Conservation (phyloP, 2,113 vertebrate genomes). For the Hyperopisus bebe region DNA sequence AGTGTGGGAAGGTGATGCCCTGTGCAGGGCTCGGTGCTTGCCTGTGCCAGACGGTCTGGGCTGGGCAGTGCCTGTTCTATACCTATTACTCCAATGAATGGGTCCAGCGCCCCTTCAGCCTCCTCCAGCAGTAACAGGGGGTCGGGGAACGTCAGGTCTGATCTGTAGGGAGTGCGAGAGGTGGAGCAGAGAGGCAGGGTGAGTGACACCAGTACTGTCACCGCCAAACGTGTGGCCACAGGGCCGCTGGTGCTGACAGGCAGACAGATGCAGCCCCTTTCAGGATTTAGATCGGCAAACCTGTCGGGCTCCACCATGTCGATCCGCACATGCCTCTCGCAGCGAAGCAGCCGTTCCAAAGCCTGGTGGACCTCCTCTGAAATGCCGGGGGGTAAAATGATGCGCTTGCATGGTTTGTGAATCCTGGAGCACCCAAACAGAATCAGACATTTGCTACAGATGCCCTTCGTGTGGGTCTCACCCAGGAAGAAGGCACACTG, state of each 20-base stretch:
- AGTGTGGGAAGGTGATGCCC: background rate
- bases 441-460: background rate
- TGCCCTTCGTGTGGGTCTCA: slow-evolving; percentile 40
- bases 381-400: slow-evolving; percentile 9
- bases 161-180: slow-evolving; percentile 38
- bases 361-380: slow-evolving; percentile 69
- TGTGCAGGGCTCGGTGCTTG: background rate
- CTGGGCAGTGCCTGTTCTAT: slow-evolving; percentile 52
- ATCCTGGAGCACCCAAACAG: background rate
- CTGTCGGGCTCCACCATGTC: slow-evolving; percentile 62
- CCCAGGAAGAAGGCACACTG: slow-evolving; percentile 72
- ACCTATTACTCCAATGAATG: slow-evolving; percentile 72
- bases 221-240: background rate
- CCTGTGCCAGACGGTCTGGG: slow-evolving; percentile 37
- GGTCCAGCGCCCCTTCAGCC: slow-evolving; percentile 65
- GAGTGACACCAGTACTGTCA: no score
- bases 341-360: slow-evolving; percentile 59
- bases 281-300: slow-evolving; percentile 41
- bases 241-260: background rate
- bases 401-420: background rate
- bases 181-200: background rate
- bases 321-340: slow-evolving; percentile 50
- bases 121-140: slow-evolving; percentile 54
- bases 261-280: background rate
- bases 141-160: slow-evolving; percentile 55